Percentiles rank a stretch among this genome's conserved stretches.
Evolutionary conservation across 2,888 invertebrate species (phyloP).

Genomic region (Griposia aprilina): DNA sequence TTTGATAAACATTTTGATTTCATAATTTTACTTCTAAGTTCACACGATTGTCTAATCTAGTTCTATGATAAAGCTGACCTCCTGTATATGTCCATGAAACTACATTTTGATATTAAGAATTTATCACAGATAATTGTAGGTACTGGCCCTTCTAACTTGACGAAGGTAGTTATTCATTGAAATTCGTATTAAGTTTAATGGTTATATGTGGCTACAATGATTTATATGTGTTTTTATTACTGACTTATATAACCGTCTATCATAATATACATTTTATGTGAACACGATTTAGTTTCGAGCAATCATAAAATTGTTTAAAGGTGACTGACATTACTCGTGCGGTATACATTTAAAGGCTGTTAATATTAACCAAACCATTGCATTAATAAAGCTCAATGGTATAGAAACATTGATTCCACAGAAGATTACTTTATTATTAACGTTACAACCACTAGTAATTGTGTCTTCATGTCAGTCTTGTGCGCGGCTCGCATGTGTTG

Average conservation of each 20-base stretch:
- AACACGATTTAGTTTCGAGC: constrained; percentile 52
- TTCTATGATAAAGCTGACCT: constrained; percentile 61
- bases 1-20: neutral
- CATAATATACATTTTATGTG: constrained; percentile 39
- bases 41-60: constrained; percentile 14
- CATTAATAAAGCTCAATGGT: constrained; percentile 14
- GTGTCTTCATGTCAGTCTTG: constrained; percentile 25
- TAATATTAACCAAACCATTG: constrained; percentile 10
- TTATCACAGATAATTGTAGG: constrained; percentile 61
- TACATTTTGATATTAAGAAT: constrained; percentile 54
- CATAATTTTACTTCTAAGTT: neutral
- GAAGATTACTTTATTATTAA: constrained; percentile 36
- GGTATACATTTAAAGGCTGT: constrained; percentile 33
- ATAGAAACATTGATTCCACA: constrained; percentile 16
- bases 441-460: constrained; percentile 16
- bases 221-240: constrained; percentile 59
- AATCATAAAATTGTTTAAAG: constrained; percentile 36
- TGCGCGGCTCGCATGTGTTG: constrained; percentile 28
- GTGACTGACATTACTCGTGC: constrained; percentile 35
- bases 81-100: constrained; percentile 52
- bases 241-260: constrained; percentile 46
- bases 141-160: constrained; percentile 77
- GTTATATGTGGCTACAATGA: constrained; percentile 57
- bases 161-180: constrained; percentile 74
- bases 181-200: constrained; percentile 61